Evolutionary conservation across 2,113 vertebrate species (phyloP), one percentile per base, ranked within the genome.

Genomic region (Pyrgilauda ruficollis): DNA sequence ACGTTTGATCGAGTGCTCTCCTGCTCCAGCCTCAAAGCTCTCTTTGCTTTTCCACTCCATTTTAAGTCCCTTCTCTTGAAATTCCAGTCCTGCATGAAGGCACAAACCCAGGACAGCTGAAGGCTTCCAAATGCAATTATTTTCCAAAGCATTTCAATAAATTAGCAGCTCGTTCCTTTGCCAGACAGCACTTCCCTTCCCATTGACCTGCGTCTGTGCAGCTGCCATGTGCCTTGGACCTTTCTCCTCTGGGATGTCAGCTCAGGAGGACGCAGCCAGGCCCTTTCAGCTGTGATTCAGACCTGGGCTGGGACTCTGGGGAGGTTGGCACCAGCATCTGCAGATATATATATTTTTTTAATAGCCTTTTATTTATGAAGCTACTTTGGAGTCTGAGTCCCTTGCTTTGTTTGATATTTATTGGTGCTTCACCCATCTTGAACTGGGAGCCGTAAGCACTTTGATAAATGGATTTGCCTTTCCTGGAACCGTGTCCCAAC

Each of bases 331-430:
- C 0, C 1, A 87, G 37, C 72, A 64, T 24, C 72, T 77, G 43
- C 35, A 82, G 39, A 61, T 46, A 19, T 10, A 22, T 19, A 47
- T 35, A 23, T 55, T 3, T 46, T 69, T 90, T 77, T 39, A 93
- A 89, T 81, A 94, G 68, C 79, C 61, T 95, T 93, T 93, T 93
- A 92, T 96, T 95, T 96, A 93, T 90, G 64, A 75, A 87, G 69
- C 79, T 69, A 8, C 85, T 96, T 67, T 47, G 61, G 64, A 93
- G 35, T 28, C 61, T 66, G 78, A 67, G 80, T 70, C 69, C 43
- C 37, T 89, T 35, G 61, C 67, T 94, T n/a, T 56, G 81, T 58
- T 94, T 0, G 0, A 31, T 89, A 66, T 87, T 80, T 90, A 78
- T 90, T 69, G 79, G 72, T 90, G 19, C 26, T 90, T 93, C 72